Base-by-base conservation (phyloP, 2,888 invertebrate species). In the Erannis defoliaria region DNA sequence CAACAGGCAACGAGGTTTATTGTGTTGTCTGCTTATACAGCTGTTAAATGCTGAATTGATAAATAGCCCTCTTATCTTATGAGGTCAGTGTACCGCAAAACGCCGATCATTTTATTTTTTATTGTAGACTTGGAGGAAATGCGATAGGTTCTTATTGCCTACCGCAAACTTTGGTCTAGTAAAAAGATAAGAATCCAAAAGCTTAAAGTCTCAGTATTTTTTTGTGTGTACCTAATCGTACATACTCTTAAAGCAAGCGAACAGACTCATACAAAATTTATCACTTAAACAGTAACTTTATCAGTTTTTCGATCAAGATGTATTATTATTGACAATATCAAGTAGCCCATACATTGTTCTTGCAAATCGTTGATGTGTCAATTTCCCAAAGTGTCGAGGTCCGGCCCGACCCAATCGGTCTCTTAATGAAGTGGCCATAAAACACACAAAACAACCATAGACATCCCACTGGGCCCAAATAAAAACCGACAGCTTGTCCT, bases 361-460 rank as follows among this genome's bases (percentile, higher is more conserved):
- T 29, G 59, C 55, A 26, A 54, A 56, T 62, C 53, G 70, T 54
- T 85, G 84, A 88, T 80, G 80, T 86, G 80, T 89, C 84, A 89
- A 90, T 89, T 46, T 46, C 73, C 77, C 74, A 77, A 77, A 82
- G 78, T 79, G 78, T 78, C 81, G 78, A n/a, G 81, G 80, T 78
- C 76, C 75, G 78, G 82, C 26, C 26, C n/a, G n/a, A n/a, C n/a
- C 26, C 26, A 8, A 26, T 8, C 8, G 1, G 80, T 75, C 78
- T 74, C 72, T 73, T 89, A 89, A 89, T 89, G 85, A 90, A 89
- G 85, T 86, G 86, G 77, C 85, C 82, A 85, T 90, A 89, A 90
- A 88, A 88, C 77, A 83, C 74, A 90, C 85, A 88, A 90, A 88
- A 88, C 86, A 82, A 82, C 81, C 74, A 81, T 77, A 78, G 88